Percentiles rank a stretch among this genome's conserved stretches.
These are phyloP conservation scores for Corydoras maculifer DNA, from an alignment of 2,113 vertebrate species.

Conservation along the genomic window DNA sequence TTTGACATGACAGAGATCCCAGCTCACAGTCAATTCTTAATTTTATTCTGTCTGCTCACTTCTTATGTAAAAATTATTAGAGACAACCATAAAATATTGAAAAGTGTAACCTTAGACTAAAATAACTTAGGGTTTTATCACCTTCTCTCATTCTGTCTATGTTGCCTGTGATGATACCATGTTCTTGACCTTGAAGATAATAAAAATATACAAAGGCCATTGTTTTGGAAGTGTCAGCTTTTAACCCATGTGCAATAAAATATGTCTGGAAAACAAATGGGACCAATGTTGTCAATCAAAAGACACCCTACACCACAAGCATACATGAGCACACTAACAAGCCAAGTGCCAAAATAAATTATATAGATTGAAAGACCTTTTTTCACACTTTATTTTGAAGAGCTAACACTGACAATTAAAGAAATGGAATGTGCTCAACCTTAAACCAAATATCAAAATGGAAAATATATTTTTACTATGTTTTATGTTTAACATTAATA, in stretches of 20 bases:
- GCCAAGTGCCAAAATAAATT: conserved; percentile 13
- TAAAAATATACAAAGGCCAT: conserved; percentile 3
- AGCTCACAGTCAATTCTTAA: too few relatives aligned
- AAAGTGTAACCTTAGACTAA: too few relatives aligned
- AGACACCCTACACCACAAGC: conserved; percentile 3
- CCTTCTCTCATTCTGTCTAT: background rate
- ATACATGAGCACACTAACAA: background rate
- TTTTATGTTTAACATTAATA: too few relatives aligned
- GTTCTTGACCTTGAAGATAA: too few relatives aligned
- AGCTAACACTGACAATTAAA: background rate
- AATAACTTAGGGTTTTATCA: too few relatives aligned
- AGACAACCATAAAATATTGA: too few relatives aligned
- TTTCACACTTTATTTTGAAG: background rate
- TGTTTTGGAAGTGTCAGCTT: conserved; percentile 30
- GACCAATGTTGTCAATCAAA: conserved; percentile 21
- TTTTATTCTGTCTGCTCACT: too few relatives aligned
- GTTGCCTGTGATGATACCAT: background rate
- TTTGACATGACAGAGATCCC: too few relatives aligned
- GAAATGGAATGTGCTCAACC: too few relatives aligned
- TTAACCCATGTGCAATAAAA: conserved; percentile 7
- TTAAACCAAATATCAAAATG: too few relatives aligned
- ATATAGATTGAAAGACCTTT: background rate
- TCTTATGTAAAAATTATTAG: too few relatives aligned
- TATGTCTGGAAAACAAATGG: conserved; percentile 15
- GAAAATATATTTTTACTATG: too few relatives aligned